Base-by-base conservation (phyloP, 1,140 invertebrate species). In the Acyrthosiphon pisum region DNA sequence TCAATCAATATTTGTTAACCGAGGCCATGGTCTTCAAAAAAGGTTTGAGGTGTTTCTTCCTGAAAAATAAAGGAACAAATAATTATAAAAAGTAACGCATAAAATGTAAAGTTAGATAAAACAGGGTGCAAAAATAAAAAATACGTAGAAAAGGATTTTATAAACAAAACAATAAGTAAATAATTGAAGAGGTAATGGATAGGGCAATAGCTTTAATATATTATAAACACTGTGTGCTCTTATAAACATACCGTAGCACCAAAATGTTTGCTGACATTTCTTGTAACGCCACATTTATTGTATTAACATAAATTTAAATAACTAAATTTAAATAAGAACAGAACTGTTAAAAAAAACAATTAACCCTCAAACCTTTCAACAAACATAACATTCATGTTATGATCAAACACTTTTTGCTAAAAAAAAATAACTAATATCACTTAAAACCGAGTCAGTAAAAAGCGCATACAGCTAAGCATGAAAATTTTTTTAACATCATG, bases 21-120 rank as follows among this genome's bases (percentile, higher is more conserved):
- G 94, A 99, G 97, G 94, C 99, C 99, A 95, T 99, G 98, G 96
- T 99, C 99, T 95, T 99, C 99, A 95, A 99, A 99, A 96, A 99
- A 99, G 95, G 99, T 98, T 96, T 99, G 99, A 88, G 98, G 98
- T 83, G 99, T 99, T 96, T 99, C 99, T 96, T 99, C 99, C 98
- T 99, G 96, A 95, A 98, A 94, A 98, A 95, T 96, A 96, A 96
- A 95, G 95, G 95, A 94, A 88, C 94, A 94, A 94, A 94, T 30
- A 56, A 60, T 86, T 86, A 50, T 44, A 93, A 68, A 76, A 50
- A n/a, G 22, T 20, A 44, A 37, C 35, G 44, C 37, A 46, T 20
- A 76, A 76, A 6, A 76, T 30, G 2, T 50, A 30, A n/a, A 68
- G 50, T 48, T 89, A 11, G 30, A 56, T 81, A 89, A 93, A 93